Base-by-base conservation (phyloP, 2,113 vertebrate species). In the Ovis canadensis region DNA sequence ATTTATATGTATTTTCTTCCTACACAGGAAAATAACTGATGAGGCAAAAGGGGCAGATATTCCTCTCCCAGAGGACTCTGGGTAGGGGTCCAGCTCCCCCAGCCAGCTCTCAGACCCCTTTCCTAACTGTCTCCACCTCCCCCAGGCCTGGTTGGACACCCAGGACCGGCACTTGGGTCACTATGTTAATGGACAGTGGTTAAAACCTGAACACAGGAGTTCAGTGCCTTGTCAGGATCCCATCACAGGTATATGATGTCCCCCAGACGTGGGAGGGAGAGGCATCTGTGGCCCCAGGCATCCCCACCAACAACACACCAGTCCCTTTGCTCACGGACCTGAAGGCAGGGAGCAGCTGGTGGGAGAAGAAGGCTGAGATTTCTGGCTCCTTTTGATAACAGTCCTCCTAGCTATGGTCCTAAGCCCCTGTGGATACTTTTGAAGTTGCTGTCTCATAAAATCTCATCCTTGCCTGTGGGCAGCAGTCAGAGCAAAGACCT, bases 121-220 rank as follows among this genome's bases (percentile, higher is more conserved):
- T 62, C 91, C 67, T 29, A 78, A 57, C 67, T 31, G 7, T 88
- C 21, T n/a, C 25, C 25, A 2, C 64, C 36, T 85, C 43, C 36
- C 29, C 29, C 93, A 99, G 99, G 98, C 98, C 64, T 99, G 99
- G 99, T 98, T 99, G 89, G 98, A 99, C 40, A 84, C 95, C 21
- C 98, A 99, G 40, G 93, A 98, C 17, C 97, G 97, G 25, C 96
- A 54, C 55, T 93, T 99, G 89, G 98, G 98, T 25, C 99, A 98
- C 97, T 98, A 98, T 59, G 86, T 99, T 9, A 94, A 96, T 9
- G 98, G 98, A 6, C 95, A 94, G 25, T 99, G 98, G 99, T 54
- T 98, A 54, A 98, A 98, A 50, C 98, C 98, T 0, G 97, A 98
- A 8, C 92, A 98, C 21, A 94, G 98, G 57, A 93, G 94, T 54